Evolutionary conservation across 2,797 vertebrate species (phyloP).

Genomic region (Mus spretus): DNA sequence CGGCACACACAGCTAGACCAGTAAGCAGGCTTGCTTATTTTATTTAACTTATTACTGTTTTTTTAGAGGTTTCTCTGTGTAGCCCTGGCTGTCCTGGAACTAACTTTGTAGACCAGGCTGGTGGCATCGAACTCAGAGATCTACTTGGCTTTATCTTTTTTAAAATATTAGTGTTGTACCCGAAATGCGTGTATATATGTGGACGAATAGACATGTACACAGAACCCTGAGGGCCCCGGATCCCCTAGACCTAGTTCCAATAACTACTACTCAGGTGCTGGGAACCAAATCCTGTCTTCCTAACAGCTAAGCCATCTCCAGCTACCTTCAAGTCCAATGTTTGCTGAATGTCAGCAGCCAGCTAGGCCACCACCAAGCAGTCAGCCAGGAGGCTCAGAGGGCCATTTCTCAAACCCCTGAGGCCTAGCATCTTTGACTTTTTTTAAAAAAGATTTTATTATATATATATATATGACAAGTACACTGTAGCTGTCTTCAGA

Average conservation of each 20-base stretch:
- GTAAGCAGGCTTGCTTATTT: not conserved
- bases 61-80: not conserved
- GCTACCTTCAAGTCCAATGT: not conserved
- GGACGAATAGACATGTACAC: not conserved
- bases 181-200: not conserved
- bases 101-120: not conserved
- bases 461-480: no score
- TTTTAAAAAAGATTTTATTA: no score
- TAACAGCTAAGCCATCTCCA: not conserved
- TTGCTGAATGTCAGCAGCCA: not conserved
- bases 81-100: not conserved
- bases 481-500: no score
- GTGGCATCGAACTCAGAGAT: not conserved
- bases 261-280: not conserved
- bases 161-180: not conserved
- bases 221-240: not conserved
- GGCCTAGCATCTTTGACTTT: not conserved
- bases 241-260: not conserved
- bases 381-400: not conserved
- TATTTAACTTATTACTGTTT: not conserved
- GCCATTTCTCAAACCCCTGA: fast-evolving
- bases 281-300: not conserved
- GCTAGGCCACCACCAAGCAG: fast-evolving
- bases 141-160: not conserved
- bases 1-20: not conserved